Evolutionary conservation across 2,888 invertebrate species (phyloP).

Genomic region (Bombylius major): DNA sequence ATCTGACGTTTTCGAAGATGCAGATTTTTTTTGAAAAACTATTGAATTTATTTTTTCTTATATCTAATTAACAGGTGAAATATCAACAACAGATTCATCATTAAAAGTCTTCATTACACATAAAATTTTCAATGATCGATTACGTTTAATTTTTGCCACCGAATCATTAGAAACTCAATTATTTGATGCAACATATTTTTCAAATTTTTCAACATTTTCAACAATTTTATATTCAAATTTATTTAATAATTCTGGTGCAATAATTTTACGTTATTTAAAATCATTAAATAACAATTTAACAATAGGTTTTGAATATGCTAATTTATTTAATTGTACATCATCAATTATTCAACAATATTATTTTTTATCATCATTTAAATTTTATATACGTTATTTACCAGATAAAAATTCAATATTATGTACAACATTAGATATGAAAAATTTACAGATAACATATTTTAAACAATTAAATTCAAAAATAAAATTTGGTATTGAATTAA

Average conservation of each 20-base stretch:
- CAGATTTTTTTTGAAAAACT: too few species aligned
- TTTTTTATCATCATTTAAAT: background rate
- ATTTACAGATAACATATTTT: slow-evolving; percentile 6
- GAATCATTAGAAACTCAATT: slow-evolving; percentile 3
- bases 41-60: too few species aligned
- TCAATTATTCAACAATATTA: too few species aligned
- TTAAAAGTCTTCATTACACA: slow-evolving; percentile 9
- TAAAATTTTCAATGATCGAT: background rate
- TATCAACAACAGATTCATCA: slow-evolving; percentile 5
- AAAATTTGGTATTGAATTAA: slow-evolving; percentile 7
- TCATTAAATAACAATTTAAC: slow-evolving; percentile 2
- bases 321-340: background rate
- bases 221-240: slow-evolving; percentile 6
- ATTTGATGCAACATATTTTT: slow-evolving; percentile 3
- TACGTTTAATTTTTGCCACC: slow-evolving; percentile 6
- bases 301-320: slow-evolving; percentile 5
- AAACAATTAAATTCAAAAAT: slow-evolving; percentile 7
- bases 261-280: slow-evolving; percentile 10
- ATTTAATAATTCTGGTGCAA: slow-evolving; percentile 6
- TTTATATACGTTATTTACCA: background rate
- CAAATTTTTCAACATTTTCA: slow-evolving; percentile 7
- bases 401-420: background rate
- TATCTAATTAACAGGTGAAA: slow-evolving; percentile 9
- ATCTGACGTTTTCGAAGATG: too few species aligned
- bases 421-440: slow-evolving; percentile 4